Percentiles rank a stretch among this genome's conserved stretches.
phyloP scores from a whole-genome alignment of 2,888 invertebrate genomes.

The Philereme vetulata region DNA sequence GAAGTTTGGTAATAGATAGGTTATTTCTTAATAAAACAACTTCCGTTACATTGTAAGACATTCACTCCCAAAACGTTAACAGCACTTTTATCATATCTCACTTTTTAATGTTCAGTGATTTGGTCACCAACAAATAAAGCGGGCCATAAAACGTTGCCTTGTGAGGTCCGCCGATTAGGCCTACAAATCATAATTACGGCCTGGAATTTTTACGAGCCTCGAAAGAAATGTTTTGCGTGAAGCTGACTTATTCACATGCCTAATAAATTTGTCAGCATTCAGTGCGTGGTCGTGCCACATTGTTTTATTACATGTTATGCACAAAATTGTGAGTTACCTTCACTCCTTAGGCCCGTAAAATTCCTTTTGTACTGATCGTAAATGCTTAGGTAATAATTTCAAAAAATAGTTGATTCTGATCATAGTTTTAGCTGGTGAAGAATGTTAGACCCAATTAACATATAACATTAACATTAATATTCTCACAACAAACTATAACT shows the following conservation, averaged over 20 bases:
- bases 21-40: conserved; percentile 2
- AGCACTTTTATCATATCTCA: conserved; percentile 26
- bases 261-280: conserved; percentile 52
- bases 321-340: conserved; percentile 49
- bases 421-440: conserved; percentile 16
- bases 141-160: conserved; percentile 19
- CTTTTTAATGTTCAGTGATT: conserved; percentile 23
- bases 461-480: too few relatives aligned
- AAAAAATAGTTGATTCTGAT: conserved; percentile 15
- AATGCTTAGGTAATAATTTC: conserved; percentile 27
- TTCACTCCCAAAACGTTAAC: conserved; percentile 16
- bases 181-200: conserved; percentile 36
- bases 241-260: conserved; percentile 43
- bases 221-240: conserved; percentile 47
- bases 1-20: not conserved
- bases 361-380: conserved; percentile 44
- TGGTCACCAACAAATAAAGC: conserved; percentile 22
- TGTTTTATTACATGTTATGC: conserved; percentile 56
- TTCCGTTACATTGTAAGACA: conserved; percentile 8
- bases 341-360: conserved; percentile 42
- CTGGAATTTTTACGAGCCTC: conserved; percentile 35
- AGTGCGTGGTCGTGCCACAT: conserved; percentile 49
- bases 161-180: conserved; percentile 33
- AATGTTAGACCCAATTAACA: conserved; percentile 27
- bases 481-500: too few relatives aligned